Base-by-base conservation (phyloP, 2,113 vertebrate genomes). In the Hippocampus zosterae region DNA sequence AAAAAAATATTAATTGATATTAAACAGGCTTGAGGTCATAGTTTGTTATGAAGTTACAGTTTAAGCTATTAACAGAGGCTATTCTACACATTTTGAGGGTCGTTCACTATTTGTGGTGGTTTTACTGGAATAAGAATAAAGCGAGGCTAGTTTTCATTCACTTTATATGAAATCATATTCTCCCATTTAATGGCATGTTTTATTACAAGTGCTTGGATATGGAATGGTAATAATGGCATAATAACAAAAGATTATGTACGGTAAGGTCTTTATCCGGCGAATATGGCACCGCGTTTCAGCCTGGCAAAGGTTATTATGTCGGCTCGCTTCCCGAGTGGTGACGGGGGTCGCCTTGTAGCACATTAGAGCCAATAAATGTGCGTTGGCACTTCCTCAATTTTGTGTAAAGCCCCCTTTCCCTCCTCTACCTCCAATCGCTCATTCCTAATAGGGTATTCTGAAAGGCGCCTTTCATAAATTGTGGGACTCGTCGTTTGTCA, bases 341-440 rank as follows among this genome's bases (percentile, higher is more conserved):
- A 84, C 81, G 68, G 85, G 81, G 86, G 86, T 83, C 75, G 88
- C 81, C 90, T 37, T 86, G 88, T 84, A 89, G 84, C 92, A 88
- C 92, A 93, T 93, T 93, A 93, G 83, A 91, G 89, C 92, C 91
- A 93, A 93, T 93, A 93, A 93, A 93, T 93, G 92, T 93, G 92
- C 92, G 90, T 91, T 93, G 91, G 88, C 92, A 93, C 92, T 93
- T 88, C 82, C 91, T 93, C 92, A 92, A 93, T 93, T 93, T 93
- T 91, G 90, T 91, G 87, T 91, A 93, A 93, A 93, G 91, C 92
- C 91, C 85, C 89, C 78, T 90, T 84, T 89, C 88, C 84, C 57
- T 60, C 84, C 85, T 85, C 84, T 59, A 74, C 85, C 84, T 75
- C 78, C 79, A 85, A 60, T 86, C 81, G 86, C 88, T 91, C 86